phyloP scores from a whole-genome alignment of 1,140 invertebrate species.

The Trinorchestia longiramus region DNA sequence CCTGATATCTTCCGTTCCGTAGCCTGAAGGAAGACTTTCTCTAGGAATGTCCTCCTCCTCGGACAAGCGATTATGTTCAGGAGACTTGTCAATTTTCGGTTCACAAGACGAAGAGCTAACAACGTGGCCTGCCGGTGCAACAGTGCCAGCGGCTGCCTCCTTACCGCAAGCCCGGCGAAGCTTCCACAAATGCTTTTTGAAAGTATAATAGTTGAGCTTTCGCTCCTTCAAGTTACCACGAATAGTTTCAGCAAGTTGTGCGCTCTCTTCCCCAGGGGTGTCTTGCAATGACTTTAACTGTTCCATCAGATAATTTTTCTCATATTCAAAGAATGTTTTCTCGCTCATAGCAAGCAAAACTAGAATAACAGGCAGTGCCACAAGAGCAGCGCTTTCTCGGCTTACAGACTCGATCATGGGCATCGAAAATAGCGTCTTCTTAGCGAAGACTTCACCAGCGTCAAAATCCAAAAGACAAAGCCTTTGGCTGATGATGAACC shows the following conservation, averaged over 20 bases:
- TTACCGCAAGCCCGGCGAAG: not conserved
- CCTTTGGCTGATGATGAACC: slow-evolving; percentile 5
- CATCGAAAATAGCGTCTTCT: slow-evolving; percentile 23
- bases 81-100: not conserved
- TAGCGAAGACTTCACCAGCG: not conserved
- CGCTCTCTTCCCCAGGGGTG: not conserved
- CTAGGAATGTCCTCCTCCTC: no score
- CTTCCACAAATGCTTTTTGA: slow-evolving; percentile 13
- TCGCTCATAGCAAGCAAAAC: not conserved
- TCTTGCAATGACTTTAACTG: not conserved
- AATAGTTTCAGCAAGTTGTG: not conserved
- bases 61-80: not conserved
- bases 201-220: slow-evolving; percentile 1
- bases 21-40: not conserved
- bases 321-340: slow-evolving; percentile 15
- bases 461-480: slow-evolving; percentile 16
- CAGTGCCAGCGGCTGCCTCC: not conserved
- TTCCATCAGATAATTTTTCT: not conserved
- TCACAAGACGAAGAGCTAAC: not conserved
- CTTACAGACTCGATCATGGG: slow-evolving; percentile 14
- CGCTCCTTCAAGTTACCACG: not conserved
- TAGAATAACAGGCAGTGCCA: not conserved
- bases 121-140: not conserved
- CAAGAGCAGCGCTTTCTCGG: not conserved
- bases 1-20: not conserved